Percentiles rank a stretch among this genome's conserved stretches.
These are phyloP conservation scores for Pelvicachromis taeniatus DNA, from an alignment of 2,113 vertebrate species.

Conservation along the genomic window DNA sequence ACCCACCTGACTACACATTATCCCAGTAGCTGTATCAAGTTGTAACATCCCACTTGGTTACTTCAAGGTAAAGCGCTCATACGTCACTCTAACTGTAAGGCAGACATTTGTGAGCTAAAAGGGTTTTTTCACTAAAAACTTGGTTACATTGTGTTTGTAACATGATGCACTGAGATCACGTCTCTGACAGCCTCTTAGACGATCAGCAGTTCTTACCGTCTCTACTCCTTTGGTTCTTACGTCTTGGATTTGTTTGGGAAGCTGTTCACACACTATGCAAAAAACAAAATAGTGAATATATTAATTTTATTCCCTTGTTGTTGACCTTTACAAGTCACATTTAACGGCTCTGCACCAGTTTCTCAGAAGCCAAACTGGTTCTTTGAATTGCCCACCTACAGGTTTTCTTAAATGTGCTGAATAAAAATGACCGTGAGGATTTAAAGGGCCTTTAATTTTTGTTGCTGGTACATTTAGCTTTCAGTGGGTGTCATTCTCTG, in stretches of 20 bases:
- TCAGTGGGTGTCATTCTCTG: neutral
- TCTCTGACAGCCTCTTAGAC: neutral
- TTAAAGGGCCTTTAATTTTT: fast-evolving
- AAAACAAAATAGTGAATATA: neutral
- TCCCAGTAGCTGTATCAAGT: fast-evolving
- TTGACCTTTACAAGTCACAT: neutral
- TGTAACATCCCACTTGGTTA: neutral
- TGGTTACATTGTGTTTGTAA: neutral
- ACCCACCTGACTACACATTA: neutral
- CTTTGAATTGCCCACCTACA: neutral
- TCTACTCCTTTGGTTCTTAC: neutral
- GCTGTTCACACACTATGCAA: neutral
- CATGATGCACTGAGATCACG: neutral
- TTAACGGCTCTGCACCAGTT: neutral
- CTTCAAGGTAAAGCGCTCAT: neutral
- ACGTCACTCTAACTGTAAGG: neutral
- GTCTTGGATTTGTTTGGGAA: neutral
- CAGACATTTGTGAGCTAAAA: neutral
- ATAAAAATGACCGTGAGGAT: neutral
- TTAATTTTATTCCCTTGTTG: neutral
- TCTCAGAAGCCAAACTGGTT: neutral
- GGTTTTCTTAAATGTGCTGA: neutral
- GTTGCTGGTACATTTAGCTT: fast-evolving
- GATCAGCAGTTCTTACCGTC: neutral
- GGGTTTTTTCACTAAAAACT: neutral